Conservation (phyloP, 2,797 vertebrate genomes). For the Pogonophryne albipinna region DNA sequence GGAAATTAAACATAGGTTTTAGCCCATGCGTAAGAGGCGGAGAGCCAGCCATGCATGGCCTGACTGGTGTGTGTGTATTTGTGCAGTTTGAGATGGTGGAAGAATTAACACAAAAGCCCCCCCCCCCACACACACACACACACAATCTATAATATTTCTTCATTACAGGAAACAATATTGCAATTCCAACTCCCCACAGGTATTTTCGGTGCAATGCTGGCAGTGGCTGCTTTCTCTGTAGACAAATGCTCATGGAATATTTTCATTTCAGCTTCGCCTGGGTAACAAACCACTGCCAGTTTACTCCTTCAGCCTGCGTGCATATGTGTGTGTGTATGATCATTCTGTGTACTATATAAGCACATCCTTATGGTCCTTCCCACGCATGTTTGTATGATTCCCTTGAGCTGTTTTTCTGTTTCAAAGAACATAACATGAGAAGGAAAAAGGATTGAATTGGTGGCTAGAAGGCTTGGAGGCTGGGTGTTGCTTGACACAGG, state of each 20-base stretch:
- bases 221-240: constrained; percentile 25
- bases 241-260: constrained; percentile 31
- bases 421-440: constrained; percentile 57
- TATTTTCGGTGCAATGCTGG: constrained; percentile 30
- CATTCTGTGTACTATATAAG: constrained; percentile 7
- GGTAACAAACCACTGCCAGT: constrained; percentile 29
- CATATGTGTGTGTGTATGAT: constrained; percentile 14
- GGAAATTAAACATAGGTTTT: constrained; percentile 81
- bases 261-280: constrained; percentile 25
- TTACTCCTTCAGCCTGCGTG: background rate
- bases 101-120: constrained; percentile 20
- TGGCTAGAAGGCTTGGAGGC: constrained; percentile 28
- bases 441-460: constrained; percentile 31
- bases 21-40: constrained; percentile 47
- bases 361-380: constrained; percentile 13
- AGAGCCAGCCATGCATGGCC: constrained; percentile 52
- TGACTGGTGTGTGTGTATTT: constrained; percentile 22
- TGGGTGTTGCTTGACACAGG: constrained; percentile 44
- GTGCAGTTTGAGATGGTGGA: constrained; percentile 3
- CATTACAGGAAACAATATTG: constrained; percentile 40
- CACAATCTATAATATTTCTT: constrained; percentile 39
- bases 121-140: background rate
- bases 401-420: constrained; percentile 45
- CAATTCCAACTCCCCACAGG: constrained; percentile 34
- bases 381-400: constrained; percentile 47